These are phyloP conservation scores for Drosophila nigricruria DNA, from an alignment of 2,888 invertebrate genomes.

Conservation along the genomic window DNA sequence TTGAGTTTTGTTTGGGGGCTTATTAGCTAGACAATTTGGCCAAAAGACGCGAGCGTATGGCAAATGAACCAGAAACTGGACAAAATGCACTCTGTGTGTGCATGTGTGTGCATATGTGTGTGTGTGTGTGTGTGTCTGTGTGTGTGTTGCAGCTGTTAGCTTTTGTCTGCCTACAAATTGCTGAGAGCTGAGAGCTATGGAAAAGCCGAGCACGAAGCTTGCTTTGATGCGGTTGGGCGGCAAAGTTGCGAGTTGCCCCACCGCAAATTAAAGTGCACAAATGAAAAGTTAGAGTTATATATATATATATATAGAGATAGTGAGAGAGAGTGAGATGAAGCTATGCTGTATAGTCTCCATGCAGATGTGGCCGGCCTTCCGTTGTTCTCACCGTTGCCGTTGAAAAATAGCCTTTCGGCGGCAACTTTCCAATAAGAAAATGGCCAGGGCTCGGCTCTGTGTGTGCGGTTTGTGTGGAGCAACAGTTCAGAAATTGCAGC, in stretches of 20 bases:
- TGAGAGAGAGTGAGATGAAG: too few relatives aligned
- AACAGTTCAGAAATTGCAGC: constrained; percentile 59
- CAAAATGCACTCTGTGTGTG: constrained; percentile 21
- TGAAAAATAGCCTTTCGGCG: constrained; percentile 68
- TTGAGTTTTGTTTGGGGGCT: constrained; percentile 60
- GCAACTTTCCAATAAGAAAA: constrained; percentile 67
- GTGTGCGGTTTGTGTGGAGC: constrained; percentile 48
- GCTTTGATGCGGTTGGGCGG: constrained; percentile 61
- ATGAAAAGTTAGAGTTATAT: constrained; percentile 57
- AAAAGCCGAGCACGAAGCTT: constrained; percentile 6
- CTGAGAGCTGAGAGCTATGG: constrained; percentile 19
- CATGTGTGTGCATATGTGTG: neutral
- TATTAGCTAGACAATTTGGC: constrained; percentile 45
- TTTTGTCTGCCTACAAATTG: constrained; percentile 57
- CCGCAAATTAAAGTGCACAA: constrained; percentile 79
- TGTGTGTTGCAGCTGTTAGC: constrained; percentile 49
- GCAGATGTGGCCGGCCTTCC: constrained; percentile 13
- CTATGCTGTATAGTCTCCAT: neutral
- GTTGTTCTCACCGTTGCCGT: constrained; percentile 24
- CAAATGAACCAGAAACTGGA: constrained; percentile 20
- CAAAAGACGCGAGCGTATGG: constrained; percentile 19
- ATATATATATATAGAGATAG: too few relatives aligned
- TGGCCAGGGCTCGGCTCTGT: constrained; percentile 35
- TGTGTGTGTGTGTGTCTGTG: constrained; percentile 5
- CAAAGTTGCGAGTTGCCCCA: constrained; percentile 51